Base-by-base conservation (phyloP, 2,113 vertebrate species). In the Antigone vipio region DNA sequence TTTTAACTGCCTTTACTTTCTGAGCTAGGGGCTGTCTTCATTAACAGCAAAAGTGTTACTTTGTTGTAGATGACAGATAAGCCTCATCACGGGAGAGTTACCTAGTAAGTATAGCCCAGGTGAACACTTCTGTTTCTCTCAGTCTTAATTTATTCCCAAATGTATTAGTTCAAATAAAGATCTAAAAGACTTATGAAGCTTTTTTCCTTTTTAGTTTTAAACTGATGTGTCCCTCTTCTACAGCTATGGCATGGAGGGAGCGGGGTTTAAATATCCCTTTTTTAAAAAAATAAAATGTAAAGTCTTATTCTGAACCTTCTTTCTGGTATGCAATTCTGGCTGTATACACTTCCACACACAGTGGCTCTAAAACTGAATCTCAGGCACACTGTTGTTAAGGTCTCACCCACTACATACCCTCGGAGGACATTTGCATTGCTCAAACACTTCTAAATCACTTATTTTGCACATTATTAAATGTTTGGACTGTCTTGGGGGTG, bases 61-160 rank as follows among this genome's bases (percentile, higher is more conserved):
- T 98, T 99, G 98, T 99, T 99, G 98, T 99, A 99, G 98, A 99
- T 99, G 99, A 99, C 98, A 98, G 98, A 98, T 98, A 99, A 98
- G 98, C 98, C 98, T 99, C 98, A 98, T 98, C 98, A 98, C 96
- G 98, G 98, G 98, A 98, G 98, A 98, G 98, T 98, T 98, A 98
- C 98, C 98, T 99, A 98, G 99, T 99, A 98, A 99, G 99, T 99
- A 99, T 98, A 98, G 98, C 98, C 98, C 98, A 98, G 98, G 99
- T 98, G 97, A 98, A 96, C 97, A 95, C 98, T 98, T 98, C 96
- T 97, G 95, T 98, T 98, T 98, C 98, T 98, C 97, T 98, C 97
- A 98, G 97, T 98, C 97, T 97, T 97, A 56, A 98, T 98, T 98
- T 97, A 94, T 97, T 94, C 95, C 96, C 96, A 96, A 97, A 96